phyloP scores from a whole-genome alignment of 53 echinoderm and acorn worm genomes.

The Holothuria scabra region DNA sequence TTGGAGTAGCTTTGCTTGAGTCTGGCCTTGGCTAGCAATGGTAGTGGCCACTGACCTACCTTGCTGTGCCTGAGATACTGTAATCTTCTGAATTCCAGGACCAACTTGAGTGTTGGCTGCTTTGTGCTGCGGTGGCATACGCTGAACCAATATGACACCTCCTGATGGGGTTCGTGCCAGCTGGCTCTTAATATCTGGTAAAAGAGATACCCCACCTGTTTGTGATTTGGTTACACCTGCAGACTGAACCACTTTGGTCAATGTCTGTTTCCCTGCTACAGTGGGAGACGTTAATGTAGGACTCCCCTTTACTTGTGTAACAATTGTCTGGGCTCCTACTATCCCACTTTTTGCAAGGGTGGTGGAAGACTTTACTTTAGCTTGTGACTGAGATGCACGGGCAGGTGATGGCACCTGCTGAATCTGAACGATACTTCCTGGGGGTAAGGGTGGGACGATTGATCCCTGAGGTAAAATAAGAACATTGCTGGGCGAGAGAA shows the following conservation, averaged over 20 bases:
- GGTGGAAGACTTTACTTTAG: slow-evolving; percentile 40
- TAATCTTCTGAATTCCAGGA: slow-evolving; percentile 75
- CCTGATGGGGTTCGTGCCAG: slow-evolving; percentile 82
- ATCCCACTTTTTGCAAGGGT: slow-evolving; percentile 7
- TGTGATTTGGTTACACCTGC: slow-evolving; percentile 51
- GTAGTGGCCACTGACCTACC: slow-evolving; percentile 25
- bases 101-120: slow-evolving; percentile 70
- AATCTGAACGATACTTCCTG: slow-evolving; percentile 98
- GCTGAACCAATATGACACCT: slow-evolving; percentile 90
- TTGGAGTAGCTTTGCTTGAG: slow-evolving; percentile 53
- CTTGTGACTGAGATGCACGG: slow-evolving; percentile 51
- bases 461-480: slow-evolving; percentile 93
- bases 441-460: slow-evolving; percentile 92
- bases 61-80: slow-evolving; percentile 47
- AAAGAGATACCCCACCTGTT: slow-evolving; percentile 69
- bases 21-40: neutral
- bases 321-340: slow-evolving; percentile 45
- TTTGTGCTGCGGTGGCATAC: slow-evolving; percentile 69
- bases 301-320: slow-evolving; percentile 50
- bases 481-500: slow-evolving; percentile 97
- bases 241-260: slow-evolving; percentile 78
- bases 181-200: slow-evolving; percentile 90
- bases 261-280: slow-evolving; percentile 63
- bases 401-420: slow-evolving; percentile 92
- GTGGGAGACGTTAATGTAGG: slow-evolving; percentile 49